Percentiles rank a stretch among this genome's conserved stretches.
phyloP scores from a whole-genome alignment of 2,797 vertebrate species.

The Phoebastria nigripes region DNA sequence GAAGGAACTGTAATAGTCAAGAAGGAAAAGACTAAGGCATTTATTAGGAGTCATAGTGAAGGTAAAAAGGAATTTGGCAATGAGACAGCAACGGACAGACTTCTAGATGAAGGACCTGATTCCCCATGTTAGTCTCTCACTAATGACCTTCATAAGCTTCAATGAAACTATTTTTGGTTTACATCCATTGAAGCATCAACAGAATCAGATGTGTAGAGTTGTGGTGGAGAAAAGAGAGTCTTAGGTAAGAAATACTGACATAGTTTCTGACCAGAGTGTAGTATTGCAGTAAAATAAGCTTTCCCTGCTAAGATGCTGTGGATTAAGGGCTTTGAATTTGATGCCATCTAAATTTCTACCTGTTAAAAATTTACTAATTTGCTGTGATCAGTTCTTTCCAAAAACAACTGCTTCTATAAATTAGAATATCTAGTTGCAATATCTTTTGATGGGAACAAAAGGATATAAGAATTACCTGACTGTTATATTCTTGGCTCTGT shows the following conservation, averaged over 20 bases:
- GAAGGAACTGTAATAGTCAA: neutral
- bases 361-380: neutral
- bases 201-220: neutral
- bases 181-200: neutral
- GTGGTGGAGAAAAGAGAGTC: neutral
- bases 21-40: neutral
- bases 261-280: neutral
- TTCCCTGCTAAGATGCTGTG: neutral
- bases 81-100: neutral
- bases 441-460: neutral
- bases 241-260: neutral
- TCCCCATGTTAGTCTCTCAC: neutral
- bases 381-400: neutral
- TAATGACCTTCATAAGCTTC: neutral
- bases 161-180: neutral
- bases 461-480: neutral
- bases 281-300: neutral
- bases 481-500: neutral
- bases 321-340: neutral
- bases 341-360: neutral
- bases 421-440: neutral
- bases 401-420: neutral
- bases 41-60: neutral
- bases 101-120: neutral
- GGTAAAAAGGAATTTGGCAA: neutral